phyloP scores from a whole-genome alignment of 1,140 invertebrate genomes.

The Antheraea mylitta region DNA sequence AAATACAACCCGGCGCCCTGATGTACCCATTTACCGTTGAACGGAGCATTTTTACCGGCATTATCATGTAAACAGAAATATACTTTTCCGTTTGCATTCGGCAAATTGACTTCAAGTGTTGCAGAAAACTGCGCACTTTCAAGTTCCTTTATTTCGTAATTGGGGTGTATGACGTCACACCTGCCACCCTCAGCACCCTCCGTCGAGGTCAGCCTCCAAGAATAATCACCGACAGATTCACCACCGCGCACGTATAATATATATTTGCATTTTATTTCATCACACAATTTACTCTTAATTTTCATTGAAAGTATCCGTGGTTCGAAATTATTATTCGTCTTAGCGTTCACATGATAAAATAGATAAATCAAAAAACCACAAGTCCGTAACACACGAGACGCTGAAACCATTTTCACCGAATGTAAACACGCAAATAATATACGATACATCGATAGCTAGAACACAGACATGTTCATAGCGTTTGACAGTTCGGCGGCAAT shows the following conservation, averaged over 20 bases:
- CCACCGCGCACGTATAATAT: conserved; percentile 61
- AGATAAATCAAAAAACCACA: conserved; percentile 67
- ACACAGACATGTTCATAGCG: conserved; percentile 55
- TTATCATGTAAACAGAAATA: conserved; percentile 58
- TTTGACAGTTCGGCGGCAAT: conserved; percentile 68
- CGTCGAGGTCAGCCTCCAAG: conserved; percentile 65
- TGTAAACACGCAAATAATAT: conserved; percentile 40
- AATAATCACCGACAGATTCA: conserved; percentile 64
- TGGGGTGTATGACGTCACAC: conserved; percentile 62
- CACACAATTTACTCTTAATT: conserved; percentile 57
- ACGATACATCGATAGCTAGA: conserved; percentile 25
- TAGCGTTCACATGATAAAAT: conserved; percentile 48
- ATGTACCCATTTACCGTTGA: conserved; percentile 59
- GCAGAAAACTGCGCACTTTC: conserved; percentile 48
- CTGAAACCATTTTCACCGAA: conserved; percentile 58
- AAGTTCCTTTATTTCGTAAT: conserved; percentile 63
- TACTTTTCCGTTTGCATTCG: conserved; percentile 44
- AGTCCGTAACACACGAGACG: conserved; percentile 67
- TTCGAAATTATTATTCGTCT: conserved; percentile 31
- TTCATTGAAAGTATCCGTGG: conserved; percentile 62
- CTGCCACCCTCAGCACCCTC: conserved; percentile 42
- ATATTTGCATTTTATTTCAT: conserved; percentile 67
- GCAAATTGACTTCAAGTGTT: conserved; percentile 47
- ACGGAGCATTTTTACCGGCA: conserved; percentile 40
- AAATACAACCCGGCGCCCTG: conserved; percentile 59